Evolutionary conservation across 2,113 vertebrate species (phyloP).

Genomic region (Podocnemis expansa): DNA sequence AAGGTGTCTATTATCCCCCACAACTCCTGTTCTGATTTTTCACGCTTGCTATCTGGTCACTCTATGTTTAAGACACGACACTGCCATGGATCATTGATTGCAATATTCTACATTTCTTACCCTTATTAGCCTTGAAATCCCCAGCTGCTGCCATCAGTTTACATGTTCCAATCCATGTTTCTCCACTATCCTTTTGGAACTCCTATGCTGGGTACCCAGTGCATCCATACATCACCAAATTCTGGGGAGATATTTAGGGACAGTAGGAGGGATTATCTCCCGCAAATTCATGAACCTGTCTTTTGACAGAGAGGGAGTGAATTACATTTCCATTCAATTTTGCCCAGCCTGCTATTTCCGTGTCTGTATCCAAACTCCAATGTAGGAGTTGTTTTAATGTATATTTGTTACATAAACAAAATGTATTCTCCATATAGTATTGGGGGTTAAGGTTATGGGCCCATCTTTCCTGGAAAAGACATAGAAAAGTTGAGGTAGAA

Average conservation of each 20-base stretch:
- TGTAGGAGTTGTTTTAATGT: background rate
- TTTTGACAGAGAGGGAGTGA: background rate
- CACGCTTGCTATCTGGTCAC: too few species aligned
- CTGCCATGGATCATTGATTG: background rate
- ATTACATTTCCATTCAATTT: background rate
- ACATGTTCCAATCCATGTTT: background rate
- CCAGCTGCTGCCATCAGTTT: background rate
- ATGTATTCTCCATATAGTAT: background rate
- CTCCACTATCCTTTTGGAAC: background rate
- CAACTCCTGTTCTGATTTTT: too few species aligned
- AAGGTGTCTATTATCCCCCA: too few species aligned
- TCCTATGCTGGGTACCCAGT: background rate
- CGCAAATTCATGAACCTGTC: background rate
- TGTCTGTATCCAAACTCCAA: background rate
- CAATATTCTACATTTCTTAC: background rate
- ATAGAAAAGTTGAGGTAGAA: background rate
- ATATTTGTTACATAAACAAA: background rate
- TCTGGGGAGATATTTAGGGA: background rate
- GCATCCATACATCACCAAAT: background rate
- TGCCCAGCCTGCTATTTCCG: background rate
- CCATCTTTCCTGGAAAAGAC: rapidly evolving
- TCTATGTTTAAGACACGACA: background rate
- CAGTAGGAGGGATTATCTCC: background rate
- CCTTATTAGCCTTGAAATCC: background rate
- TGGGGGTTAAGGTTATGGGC: background rate